phyloP scores from a whole-genome alignment of 2,113 vertebrate genomes.

The Hippolais icterina region DNA sequence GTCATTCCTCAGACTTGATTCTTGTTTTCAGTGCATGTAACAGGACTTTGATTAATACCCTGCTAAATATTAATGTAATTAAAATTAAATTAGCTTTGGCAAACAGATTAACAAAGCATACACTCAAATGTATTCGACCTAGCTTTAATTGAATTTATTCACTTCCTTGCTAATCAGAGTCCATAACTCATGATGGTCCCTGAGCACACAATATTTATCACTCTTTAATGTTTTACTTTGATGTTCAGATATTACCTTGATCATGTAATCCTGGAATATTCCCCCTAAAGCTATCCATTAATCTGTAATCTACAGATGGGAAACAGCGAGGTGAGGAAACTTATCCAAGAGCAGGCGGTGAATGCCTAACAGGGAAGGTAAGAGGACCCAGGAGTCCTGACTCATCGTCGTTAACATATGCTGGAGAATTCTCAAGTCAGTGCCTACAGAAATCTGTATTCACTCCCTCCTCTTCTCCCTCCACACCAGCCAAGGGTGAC shows the following conservation, averaged over 20 bases:
- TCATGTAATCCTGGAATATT: constrained; percentile 9
- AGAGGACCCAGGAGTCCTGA: constrained; percentile 55
- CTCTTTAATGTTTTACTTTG: constrained; percentile 10
- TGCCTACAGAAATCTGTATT: constrained; percentile 48
- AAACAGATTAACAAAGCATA: constrained; percentile 58
- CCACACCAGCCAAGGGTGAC: background rate
- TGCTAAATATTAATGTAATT: constrained; percentile 58
- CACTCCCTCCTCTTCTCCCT: background rate
- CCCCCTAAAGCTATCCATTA: constrained; percentile 30
- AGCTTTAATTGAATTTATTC: constrained; percentile 48
- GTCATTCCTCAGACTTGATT: constrained; percentile 5
- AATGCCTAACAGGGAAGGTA: constrained; percentile 26
- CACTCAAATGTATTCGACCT: background rate
- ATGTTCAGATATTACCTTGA: background rate
- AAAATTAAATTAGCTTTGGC: constrained; percentile 52
- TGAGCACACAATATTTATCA: constrained; percentile 26
- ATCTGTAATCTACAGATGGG: constrained; percentile 38
- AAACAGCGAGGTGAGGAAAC: constrained; percentile 33
- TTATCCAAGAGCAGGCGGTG: background rate
- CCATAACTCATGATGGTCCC: background rate
- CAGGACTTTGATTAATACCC: constrained; percentile 44
- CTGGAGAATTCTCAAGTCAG: constrained; percentile 20
- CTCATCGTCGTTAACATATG: constrained; percentile 37
- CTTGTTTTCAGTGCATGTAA: constrained; percentile 19
- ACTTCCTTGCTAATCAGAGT: constrained; percentile 32